Base-by-base conservation (phyloP, 2,888 invertebrate genomes). In the Polyploca ridens region DNA sequence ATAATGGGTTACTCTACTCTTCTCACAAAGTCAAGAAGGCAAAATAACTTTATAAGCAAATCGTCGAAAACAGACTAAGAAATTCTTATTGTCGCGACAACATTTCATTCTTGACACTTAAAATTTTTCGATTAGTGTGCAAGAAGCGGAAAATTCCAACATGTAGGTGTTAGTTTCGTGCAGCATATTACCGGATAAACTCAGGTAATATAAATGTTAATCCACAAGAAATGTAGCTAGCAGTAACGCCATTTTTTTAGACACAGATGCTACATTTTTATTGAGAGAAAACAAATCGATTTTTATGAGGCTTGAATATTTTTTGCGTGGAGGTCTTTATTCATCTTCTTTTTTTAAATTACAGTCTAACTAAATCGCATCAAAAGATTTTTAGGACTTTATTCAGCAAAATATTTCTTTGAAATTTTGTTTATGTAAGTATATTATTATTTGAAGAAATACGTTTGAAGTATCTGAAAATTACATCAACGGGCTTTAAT, bases 131-230 rank as follows among this genome's bases (percentile, higher is more conserved):
- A 82, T 82, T 79, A 80, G 73, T 71, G 79, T 79, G 81, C 83
- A 82, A 76, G 78, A 68, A 69, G 77, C 70, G 81, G 80, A 83
- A 86, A 85, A 86, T 79, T 73, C 73, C 67, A 68, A 69, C 77
- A 65, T 66, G 66, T 65, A 67, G 64, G 65, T 67, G 71, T 75
- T 75, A 78, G 77, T 81, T 83, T 78, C 77, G 74, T 83, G 80
- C 84, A 54, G 69, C 77, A 68, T 74, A 75, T 74, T 72, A 69
- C 71, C 76, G 69, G 66, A 78, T 81, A 84, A 82, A 84, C 79
- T 82, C 78, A 72, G 80, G 82, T 88, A 86, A 87, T 88, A 88
- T 88, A 88, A 86, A 88, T 88, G 88, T 87, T 85, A 88, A 88
- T 89, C 79, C 70, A 79, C 79, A 85, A 84, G 84, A 86, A 84